Evolutionary conservation across 2,888 invertebrate species (phyloP).

Genomic region (Magallana nippona): DNA sequence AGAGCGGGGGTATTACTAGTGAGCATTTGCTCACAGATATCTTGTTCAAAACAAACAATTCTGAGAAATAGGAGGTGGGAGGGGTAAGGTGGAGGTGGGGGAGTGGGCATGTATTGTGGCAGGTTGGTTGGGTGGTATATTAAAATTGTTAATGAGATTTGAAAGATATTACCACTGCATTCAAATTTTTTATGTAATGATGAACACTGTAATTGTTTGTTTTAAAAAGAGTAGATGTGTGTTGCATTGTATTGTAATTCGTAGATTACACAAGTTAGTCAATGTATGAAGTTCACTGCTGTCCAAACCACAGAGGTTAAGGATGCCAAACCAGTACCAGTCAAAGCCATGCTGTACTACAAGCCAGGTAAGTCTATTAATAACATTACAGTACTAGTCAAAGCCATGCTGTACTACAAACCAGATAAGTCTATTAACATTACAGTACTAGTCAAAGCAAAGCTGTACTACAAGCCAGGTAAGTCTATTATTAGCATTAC

Average conservation of each 20-base stretch:
- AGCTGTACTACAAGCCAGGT: constrained; percentile 39
- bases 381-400: background rate
- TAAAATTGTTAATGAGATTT: too few relatives aligned
- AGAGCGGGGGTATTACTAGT: too few relatives aligned
- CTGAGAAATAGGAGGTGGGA: too few relatives aligned
- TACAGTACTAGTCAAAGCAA: background rate
- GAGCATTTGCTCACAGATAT: too few relatives aligned
- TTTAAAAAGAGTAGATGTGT: too few relatives aligned
- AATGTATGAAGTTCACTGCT: constrained; percentile 17
- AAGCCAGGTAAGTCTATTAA: constrained; percentile 33
- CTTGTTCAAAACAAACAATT: too few relatives aligned
- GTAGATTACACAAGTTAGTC: background rate
- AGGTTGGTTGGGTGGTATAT: too few relatives aligned
- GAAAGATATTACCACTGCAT: too few relatives aligned
- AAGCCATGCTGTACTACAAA: constrained; percentile 24
- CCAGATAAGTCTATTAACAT: constrained; percentile 14
- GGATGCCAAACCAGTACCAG: constrained; percentile 25
- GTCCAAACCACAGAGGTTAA: background rate
- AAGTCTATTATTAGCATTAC: background rate
- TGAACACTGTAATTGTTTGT: too few relatives aligned
- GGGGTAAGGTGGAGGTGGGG: too few relatives aligned
- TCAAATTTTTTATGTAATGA: too few relatives aligned
- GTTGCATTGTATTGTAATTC: background rate
- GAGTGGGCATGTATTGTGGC: too few relatives aligned
- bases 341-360: constrained; percentile 39